These are phyloP conservation scores for Aphis craccivora DNA, from an alignment of 1,140 invertebrate genomes.

Conservation along the genomic window DNA sequence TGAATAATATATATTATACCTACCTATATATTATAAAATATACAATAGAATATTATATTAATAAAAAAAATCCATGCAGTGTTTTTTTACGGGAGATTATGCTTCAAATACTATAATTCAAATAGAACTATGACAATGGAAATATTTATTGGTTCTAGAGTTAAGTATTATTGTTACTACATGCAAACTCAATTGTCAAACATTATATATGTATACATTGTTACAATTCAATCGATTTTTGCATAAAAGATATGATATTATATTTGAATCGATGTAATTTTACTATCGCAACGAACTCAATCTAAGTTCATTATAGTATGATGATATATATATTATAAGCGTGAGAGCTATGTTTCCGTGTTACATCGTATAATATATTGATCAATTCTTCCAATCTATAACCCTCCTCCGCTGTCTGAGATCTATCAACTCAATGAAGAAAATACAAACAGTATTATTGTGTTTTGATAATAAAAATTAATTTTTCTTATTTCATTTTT, in stretches of 20 bases:
- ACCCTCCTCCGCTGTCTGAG: neutral
- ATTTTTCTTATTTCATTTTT: neutral
- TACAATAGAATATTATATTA: neutral
- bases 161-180: neutral
- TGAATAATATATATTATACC: neutral
- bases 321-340: neutral
- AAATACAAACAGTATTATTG: neutral
- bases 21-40: neutral
- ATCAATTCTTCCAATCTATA: neutral
- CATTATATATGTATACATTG: neutral
- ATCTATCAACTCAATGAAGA: neutral
- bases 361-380: neutral
- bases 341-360: neutral
- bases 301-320: neutral
- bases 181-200: neutral
- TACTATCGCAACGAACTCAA: neutral
- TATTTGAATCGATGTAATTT: neutral
- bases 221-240: neutral
- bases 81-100: neutral
- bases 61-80: neutral
- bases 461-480: neutral
- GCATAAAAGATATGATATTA: neutral
- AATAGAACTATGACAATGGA: neutral
- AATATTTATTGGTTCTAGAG: neutral
- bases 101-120: conserved; percentile 1